A percentile compares a stretch with the other conserved stretches of the same genome.
Evolutionary conservation across 2,797 vertebrate genomes (phyloP).

Genomic region (Euthynnus affinis): DNA sequence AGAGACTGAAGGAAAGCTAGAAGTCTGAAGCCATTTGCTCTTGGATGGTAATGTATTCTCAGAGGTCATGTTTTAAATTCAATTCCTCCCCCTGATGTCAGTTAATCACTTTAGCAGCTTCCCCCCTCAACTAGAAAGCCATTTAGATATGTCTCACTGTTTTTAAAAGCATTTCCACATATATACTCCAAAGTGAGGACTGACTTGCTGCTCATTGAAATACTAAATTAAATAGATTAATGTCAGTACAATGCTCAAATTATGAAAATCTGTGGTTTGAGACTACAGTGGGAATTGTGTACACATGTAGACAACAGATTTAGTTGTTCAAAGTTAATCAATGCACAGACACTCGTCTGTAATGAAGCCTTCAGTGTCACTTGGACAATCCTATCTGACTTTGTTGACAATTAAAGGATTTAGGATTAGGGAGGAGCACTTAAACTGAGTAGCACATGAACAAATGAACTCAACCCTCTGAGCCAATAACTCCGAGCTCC

Average conservation of each 20-base stretch:
- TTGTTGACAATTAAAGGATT: constrained; percentile 73
- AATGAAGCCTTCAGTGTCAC: constrained; percentile 15
- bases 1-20: constrained; percentile 54
- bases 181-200: constrained; percentile 26
- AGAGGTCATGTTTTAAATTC: constrained; percentile 75
- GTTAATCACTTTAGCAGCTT: constrained; percentile 74
- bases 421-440: constrained; percentile 72
- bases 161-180: constrained; percentile 40
- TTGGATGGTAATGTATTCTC: constrained; percentile 62
- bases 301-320: constrained; percentile 33
- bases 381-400: constrained; percentile 40
- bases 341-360: constrained; percentile 7
- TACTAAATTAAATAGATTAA: constrained; percentile 6
- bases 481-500: constrained; percentile 61
- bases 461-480: constrained; percentile 66
- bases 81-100: constrained; percentile 69
- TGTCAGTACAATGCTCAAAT: constrained; percentile 1
- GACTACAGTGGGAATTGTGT: not conserved
- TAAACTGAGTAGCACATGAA: constrained; percentile 60
- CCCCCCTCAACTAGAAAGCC: constrained; percentile 45
- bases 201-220: constrained; percentile 21
- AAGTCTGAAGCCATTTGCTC: constrained; percentile 57
- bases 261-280: constrained; percentile 4
- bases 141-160: constrained; percentile 36
- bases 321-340: constrained; percentile 54